A percentile compares a stretch with the other conserved stretches of the same genome.
phyloP scores from a whole-genome alignment of 2,797 vertebrate genomes.

The Pachyuromys duprasi region DNA sequence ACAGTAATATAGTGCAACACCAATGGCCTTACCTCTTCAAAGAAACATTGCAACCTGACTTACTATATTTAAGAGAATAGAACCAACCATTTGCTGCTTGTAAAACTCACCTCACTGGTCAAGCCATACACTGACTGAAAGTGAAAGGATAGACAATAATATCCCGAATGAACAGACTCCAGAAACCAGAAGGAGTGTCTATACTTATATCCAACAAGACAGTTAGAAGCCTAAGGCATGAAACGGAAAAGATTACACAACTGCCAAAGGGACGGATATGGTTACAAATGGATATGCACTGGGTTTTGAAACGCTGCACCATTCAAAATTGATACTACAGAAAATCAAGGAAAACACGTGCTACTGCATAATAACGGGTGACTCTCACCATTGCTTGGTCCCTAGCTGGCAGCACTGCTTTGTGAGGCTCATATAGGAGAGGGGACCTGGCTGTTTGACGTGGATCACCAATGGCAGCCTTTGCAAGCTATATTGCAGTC shows the following conservation, averaged over 20 bases:
- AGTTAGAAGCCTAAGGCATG: not conserved
- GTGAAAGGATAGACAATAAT: too few relatives aligned
- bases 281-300: not conserved
- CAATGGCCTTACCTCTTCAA: not conserved
- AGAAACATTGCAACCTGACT: not conserved
- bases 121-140: not conserved
- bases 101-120: not conserved
- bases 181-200: not conserved
- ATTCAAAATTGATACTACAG: not conserved
- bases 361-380: not conserved
- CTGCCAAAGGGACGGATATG: not conserved
- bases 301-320: not conserved
- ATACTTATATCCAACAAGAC: not conserved
- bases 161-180: not conserved
- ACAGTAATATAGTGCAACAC: accelerated
- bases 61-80: not conserved
- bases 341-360: not conserved
- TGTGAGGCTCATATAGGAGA: too few relatives aligned
- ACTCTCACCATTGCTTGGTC: not conserved
- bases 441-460: not conserved
- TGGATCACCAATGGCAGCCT: not conserved
- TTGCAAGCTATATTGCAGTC: not conserved
- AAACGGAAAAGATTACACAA: not conserved
- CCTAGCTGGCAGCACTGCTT: not conserved
- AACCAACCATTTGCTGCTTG: not conserved